Evolutionary conservation across 2,113 vertebrate genomes (phyloP).

Genomic region (Sialia sialis): DNA sequence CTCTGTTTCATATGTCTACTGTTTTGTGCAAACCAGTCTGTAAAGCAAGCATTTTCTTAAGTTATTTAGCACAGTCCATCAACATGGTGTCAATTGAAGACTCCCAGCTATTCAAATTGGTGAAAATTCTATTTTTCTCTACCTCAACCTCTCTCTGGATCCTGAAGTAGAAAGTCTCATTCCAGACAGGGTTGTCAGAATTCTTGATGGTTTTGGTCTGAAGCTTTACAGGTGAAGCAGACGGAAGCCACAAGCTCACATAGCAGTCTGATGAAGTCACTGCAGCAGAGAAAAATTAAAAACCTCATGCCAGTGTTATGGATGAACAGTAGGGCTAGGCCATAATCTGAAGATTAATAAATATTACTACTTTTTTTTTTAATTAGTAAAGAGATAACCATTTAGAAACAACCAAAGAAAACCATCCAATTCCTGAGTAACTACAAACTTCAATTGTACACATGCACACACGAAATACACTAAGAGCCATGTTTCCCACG

Average conservation of each 20-base stretch:
- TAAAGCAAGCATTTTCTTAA: background rate
- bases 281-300: slow-evolving; percentile 44
- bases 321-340: background rate
- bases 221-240: slow-evolving; percentile 66
- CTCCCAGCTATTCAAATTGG: background rate
- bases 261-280: slow-evolving; percentile 80
- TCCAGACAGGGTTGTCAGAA: slow-evolving; percentile 79
- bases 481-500: background rate
- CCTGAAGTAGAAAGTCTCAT: slow-evolving; percentile 82
- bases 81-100: background rate
- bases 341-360: background rate
- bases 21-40: background rate
- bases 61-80: background rate
- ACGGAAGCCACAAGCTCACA: slow-evolving; percentile 80
- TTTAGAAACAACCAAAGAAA: background rate
- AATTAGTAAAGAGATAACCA: background rate
- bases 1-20: background rate
- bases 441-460: background rate
- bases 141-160: slow-evolving; percentile 82
- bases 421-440: background rate
- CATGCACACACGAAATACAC: background rate
- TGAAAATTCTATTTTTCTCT: background rate
- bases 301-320: background rate
- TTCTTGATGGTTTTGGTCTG: slow-evolving; percentile 77
- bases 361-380: background rate